Evolutionary conservation across 2,797 vertebrate species (phyloP), one percentile per base, ranked within the genome.

Genomic region (Staurois parvus): DNA sequence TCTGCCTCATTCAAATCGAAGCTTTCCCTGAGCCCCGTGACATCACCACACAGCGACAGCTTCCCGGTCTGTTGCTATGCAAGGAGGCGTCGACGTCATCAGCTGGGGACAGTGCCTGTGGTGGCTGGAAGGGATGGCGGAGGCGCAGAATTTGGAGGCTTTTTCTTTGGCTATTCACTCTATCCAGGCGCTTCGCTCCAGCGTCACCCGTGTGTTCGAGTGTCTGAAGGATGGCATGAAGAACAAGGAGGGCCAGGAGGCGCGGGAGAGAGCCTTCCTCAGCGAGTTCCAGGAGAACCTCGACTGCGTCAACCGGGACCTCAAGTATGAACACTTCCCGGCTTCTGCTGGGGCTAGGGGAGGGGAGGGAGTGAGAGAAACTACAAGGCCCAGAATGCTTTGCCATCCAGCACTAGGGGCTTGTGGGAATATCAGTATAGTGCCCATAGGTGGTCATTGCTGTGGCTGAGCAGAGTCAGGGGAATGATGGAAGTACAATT

Each of bases 191-290:
- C 94, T 99, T n/a, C 96, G 98, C 11, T 99, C 97, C 76, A 98
- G 97, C 90, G 98, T 99, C 67, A 99, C 95, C 42, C 91, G 97
- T 66, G 98, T 98, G 42, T 99, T 99, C 90, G 97, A 98, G 91
- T 97, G 95, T 83, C 94, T 99, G 84, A 99, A 98, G 90, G 98
- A 99, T 90, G 98, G 98, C 10, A 98, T 97, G 96, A 97, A 96
- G 87, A 97, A 97, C 91, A 96, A 96, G 85, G 97, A 98, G 88
- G 97, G 96, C 0, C 91, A 98, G 90, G 97, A 99, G 90, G 95
- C 95, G 66, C 94, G 97, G 24, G 97, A 99, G 91, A 98, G 98
- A 89, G 91, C 93, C 76, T 99, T 99, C 88, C 95, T 97, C 66
- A 91, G 95, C 80, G 95, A 96, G 56, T 99, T 99, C 89, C 97